Evolutionary conservation across 1,140 invertebrate species (phyloP), one percentile per base, ranked within the genome.

Genomic region (Drosophila seguyi): DNA sequence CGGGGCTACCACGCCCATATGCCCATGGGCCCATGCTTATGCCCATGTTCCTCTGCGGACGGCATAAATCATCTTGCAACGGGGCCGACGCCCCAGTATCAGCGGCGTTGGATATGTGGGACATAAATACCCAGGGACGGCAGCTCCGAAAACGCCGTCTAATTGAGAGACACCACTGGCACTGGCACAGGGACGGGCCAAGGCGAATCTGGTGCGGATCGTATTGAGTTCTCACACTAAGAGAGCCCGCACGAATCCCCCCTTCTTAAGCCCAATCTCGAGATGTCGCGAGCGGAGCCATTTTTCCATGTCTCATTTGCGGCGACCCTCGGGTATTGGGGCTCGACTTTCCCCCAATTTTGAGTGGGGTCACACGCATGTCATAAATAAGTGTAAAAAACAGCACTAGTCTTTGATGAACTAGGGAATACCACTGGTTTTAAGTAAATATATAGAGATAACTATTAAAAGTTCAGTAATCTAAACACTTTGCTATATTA

Each of bases 1-100:
- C 8, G 56, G 25, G 16, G 58, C 50, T 39, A 79, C 38, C 56
- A 59, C 47, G 48, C 48, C 48, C 27, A 22, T 55, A 8, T 11
- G 56, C 75, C 65, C 81, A 85, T 85, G 81, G 81, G 84, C 61
- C 77, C 57, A 80, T 79, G 81, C 58, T 55, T n/a, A 22, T 55
- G 56, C 75, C 73, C 81, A 85, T 85, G 81, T 85, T 90, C 58
- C 77, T 61, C 83, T 79, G 81, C 65, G 77, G 81, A 79, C 67
- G 73, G 71, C 81, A 88, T 88, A 88, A 88, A 88, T 88, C 85
- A 88, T 90, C 69, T 81, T 80, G 56, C 74, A 75, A 62, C 62
- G 74, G 60, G 73, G 55, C 60, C 62, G 59, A 60, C 63, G 81
- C 67, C 68, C 68, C 69, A 73, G 69, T 73, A 75, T 66, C 58